These are phyloP conservation scores for Tetragonula carbonaria DNA, from an alignment of 2,888 invertebrate genomes.

Conservation along the genomic window DNA sequence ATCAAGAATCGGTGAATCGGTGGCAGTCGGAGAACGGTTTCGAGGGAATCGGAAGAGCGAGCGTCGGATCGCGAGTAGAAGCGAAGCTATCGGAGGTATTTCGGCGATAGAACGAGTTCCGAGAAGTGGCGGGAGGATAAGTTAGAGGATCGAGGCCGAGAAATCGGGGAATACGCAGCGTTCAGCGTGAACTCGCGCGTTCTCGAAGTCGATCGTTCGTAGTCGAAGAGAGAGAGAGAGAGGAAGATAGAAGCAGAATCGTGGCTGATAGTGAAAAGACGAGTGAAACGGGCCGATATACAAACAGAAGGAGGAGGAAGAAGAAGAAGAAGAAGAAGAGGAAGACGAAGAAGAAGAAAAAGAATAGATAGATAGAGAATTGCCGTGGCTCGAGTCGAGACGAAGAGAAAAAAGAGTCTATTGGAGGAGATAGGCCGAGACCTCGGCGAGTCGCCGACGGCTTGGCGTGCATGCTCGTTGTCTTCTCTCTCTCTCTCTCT, in stretches of 20 bases:
- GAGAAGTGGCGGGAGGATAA: constrained; percentile 14
- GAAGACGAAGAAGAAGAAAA: no score
- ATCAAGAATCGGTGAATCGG: neutral
- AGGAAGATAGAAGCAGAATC: neutral
- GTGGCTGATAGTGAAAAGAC: constrained; percentile 40
- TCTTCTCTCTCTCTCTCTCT: neutral
- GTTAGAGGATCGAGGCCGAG: constrained; percentile 3
- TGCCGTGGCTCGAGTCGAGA: constrained; percentile 39
- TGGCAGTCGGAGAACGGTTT: neutral
- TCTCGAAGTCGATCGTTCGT: constrained; percentile 8
- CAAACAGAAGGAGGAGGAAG: constrained; percentile 46
- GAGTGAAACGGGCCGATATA: constrained; percentile 38
- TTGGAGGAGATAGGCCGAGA: constrained; percentile 45
- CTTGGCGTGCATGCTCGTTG: constrained; percentile 26
- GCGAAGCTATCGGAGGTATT: constrained; percentile 4
- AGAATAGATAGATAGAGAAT: constrained; percentile 29
- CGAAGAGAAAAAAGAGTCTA: constrained; percentile 4
- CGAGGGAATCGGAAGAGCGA: neutral
- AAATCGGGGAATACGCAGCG: neutral
- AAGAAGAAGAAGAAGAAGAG: neutral
- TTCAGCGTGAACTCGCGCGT: neutral
- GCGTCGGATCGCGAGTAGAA: no score
- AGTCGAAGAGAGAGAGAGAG: neutral
- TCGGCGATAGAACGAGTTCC: neutral
- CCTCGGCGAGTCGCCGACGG: constrained; percentile 38